Percentiles rank a stretch among this genome's conserved stretches.
These are phyloP conservation scores for Axis porcinus DNA, from an alignment of 2,113 vertebrate species.

Conservation along the genomic window DNA sequence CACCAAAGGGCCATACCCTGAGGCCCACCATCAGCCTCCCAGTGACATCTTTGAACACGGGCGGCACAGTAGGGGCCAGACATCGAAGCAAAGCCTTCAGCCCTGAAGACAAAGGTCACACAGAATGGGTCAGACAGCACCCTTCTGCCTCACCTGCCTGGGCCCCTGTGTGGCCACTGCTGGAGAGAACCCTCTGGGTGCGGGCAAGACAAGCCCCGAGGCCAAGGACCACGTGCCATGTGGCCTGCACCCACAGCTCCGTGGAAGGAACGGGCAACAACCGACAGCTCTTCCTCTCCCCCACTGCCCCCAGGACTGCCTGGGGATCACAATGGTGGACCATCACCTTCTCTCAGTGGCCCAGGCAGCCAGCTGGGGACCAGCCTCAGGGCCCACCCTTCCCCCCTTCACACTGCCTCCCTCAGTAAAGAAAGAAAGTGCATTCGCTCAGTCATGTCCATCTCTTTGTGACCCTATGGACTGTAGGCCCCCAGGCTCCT, in stretches of 20 bases:
- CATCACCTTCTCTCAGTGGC: not conserved
- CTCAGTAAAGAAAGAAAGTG: not conserved
- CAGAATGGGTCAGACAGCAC: rapidly evolving
- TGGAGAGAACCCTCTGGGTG: not conserved
- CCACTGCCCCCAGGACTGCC: not conserved
- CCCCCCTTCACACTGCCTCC: not conserved
- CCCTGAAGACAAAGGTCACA: not conserved
- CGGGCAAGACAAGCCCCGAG: not conserved
- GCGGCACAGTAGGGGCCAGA: not conserved
- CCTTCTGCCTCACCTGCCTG: not conserved
- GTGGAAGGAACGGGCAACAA: rapidly evolving
- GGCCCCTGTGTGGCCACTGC: not conserved
- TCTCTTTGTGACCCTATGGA: not conserved
- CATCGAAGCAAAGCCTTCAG: not conserved
- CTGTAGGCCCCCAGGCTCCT: not conserved
- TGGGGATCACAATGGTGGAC: not conserved
- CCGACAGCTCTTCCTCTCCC: no score
- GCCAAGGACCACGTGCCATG: not conserved
- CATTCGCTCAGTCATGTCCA: not conserved
- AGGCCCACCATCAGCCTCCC: not conserved
- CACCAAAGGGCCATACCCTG: rapidly evolving
- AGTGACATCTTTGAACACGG: not conserved
- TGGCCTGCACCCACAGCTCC: rapidly evolving
- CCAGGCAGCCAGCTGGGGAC: not conserved
- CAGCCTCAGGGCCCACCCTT: not conserved